Base-by-base conservation (phyloP, 2,888 invertebrate genomes). In the Rhagophthalmus giganteus region DNA sequence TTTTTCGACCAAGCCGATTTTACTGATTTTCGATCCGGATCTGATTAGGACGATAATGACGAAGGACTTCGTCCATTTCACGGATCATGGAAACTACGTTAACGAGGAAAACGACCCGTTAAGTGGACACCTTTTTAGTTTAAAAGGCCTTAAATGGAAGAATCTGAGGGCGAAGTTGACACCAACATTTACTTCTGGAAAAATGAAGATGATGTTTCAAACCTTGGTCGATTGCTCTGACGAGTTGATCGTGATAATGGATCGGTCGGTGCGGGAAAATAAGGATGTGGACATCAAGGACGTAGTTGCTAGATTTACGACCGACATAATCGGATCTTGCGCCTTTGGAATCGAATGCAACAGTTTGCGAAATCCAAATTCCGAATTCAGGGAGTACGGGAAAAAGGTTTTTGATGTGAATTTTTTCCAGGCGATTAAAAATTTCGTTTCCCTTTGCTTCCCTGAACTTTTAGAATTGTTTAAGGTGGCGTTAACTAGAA, bases 151-250 rank as follows among this genome's bases (percentile, higher is more conserved):
- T 5, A 73, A 77, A 16, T 87, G 87, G 87, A 83, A 78, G 61
- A 75, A 72, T 9, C 66, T 85, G 13, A 75, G 86, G 8, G 53
- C 75, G 0, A 83, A 84, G 58, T 68, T 86, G 60, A 78, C 85
- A 0, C 82, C 85, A 0, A 78, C 81, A 0, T 87, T 86, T 60
- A 80, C 85, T 0, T 77, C 83, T 0, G 83, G 82, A 8, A 85
- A 84, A 67, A 71, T 86, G 45, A 85, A 82, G 65, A 76, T 73
- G 2, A 82, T 85, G 81, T 84, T 81, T 59, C 75, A 75, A 0
- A 76, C 80, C 0, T 76, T 85, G 8, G 75, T 79, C 24, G 73
- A 77, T 27, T 79, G 49, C 13, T 35, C 45, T 2, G 11, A 13
- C 1, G 35, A 37, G 12, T n/a, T 54, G 1, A 7, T 11, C 1